Base-by-base conservation (phyloP, 2,113 vertebrate genomes). In the Oophaga pumilio region DNA sequence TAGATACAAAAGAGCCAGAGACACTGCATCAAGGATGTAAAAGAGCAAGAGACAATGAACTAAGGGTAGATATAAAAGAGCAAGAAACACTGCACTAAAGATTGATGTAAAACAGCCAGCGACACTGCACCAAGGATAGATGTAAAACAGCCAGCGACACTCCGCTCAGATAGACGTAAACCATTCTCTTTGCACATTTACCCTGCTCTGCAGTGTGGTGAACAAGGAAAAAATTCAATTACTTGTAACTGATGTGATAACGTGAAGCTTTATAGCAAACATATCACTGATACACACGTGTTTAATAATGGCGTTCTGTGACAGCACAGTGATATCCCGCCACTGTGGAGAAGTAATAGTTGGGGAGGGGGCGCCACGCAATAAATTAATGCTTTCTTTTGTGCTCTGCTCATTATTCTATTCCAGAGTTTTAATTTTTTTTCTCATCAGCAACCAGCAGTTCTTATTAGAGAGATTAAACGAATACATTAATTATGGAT, bases 391-490 rank as follows among this genome's bases (percentile, higher is more conserved):
- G 78, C 76, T 87, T 82, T 82, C 86, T 76, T 60, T 87, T 76
- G 69, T 52, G 79, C 78, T 82, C 76, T 76, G 69, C 66, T 87
- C 57, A 82, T 87, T 87, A 87, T 87, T 76, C 76, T 87, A 69
- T 87, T 71, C 28, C 24, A 71, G 18, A 76, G 78, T 73, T 56
- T 79, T 66, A 50, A 49, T 33, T 24, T 76, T 24, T 76, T 87
- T 74, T 82, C 79, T 82, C 79, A 76, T 64, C 79, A 82, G 79
- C 33, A 79, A 82, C 79, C 78, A 53, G 79, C 79, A 69, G 64
- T 64, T 82, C 79, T 87, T 87, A 87, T 82, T 87, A 87, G 76
- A 87, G 53, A 76, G 86, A 87, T 82, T 82, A 87, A 76, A 74
- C 26, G 79, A 74, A 87, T 87, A 62, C 79, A 82, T 87, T 87